These are phyloP conservation scores for Tetramorium simillimum DNA, from an alignment of 1,140 invertebrate genomes.

Conservation along the genomic window DNA sequence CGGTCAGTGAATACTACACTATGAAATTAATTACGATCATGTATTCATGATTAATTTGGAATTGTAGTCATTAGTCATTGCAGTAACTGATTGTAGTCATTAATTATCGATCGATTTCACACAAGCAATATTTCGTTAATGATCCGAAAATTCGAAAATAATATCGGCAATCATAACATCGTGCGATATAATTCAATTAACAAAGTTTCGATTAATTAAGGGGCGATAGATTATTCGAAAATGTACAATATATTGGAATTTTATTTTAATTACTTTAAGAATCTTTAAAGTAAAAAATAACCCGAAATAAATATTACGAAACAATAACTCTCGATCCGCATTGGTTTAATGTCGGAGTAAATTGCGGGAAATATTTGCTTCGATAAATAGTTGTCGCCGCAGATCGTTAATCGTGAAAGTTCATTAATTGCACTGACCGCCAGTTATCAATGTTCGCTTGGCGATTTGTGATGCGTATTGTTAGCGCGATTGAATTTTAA, in stretches of 20 bases:
- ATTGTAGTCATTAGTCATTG: neutral
- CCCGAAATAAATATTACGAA: neutral
- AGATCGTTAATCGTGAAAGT: neutral
- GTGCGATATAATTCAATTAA: neutral
- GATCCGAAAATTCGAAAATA: neutral
- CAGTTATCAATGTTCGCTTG: neutral
- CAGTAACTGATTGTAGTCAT: neutral
- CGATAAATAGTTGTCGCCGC: neutral
- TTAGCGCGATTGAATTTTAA: neutral
- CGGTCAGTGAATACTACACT: neutral
- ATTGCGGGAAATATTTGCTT: too few species aligned
- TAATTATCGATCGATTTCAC: neutral
- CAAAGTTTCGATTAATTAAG: conserved; percentile 2
- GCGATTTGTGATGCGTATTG: neutral
- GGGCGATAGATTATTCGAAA: neutral
- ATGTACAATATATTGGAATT: neutral
- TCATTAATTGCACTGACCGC: neutral
- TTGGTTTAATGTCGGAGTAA: neutral
- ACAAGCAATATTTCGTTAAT: conserved; percentile 1
- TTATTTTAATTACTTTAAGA: neutral
- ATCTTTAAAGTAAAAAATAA: neutral
- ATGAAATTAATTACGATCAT: neutral
- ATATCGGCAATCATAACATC: neutral
- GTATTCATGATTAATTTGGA: neutral
- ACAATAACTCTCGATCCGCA: neutral